These are phyloP conservation scores for Taenioides sp. DNA, from an alignment of 2,797 vertebrate species.

Conservation along the genomic window DNA sequence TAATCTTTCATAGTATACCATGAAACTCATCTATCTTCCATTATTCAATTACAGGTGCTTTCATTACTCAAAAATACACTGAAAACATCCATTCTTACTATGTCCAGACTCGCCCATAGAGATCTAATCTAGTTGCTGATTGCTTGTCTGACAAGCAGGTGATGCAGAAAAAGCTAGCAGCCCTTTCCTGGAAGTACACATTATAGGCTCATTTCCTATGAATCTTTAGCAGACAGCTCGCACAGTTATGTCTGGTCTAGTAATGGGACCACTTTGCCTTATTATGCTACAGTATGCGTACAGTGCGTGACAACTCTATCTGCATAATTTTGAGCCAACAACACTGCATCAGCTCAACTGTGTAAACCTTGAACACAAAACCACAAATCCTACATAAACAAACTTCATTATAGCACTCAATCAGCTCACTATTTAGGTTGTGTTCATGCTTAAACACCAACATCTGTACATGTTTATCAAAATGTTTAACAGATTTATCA, in stretches of 20 bases:
- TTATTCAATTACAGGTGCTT: too few species aligned
- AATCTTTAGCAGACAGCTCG: neutral
- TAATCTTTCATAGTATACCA: too few species aligned
- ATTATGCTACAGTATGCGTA: neutral
- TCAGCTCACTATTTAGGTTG: neutral
- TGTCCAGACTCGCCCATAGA: too few species aligned
- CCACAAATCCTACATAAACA: neutral
- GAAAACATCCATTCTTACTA: too few species aligned
- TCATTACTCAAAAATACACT: too few species aligned
- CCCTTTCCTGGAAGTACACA: neutral
- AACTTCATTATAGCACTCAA: neutral
- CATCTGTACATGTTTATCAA: neutral
- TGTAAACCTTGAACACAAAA: slow-evolving; percentile 1
- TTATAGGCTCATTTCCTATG: neutral
- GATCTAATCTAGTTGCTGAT: too few species aligned
- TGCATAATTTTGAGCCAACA: slow-evolving; percentile 2
- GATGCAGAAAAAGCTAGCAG: too few species aligned
- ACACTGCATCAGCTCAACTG: neutral
- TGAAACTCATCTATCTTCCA: too few species aligned
- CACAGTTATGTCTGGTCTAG: neutral
- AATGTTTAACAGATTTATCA: neutral
- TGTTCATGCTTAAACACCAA: neutral
- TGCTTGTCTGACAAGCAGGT: too few species aligned
- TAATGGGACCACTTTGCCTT: neutral
- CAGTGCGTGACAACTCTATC: neutral